Base-by-base conservation (phyloP, 2,113 vertebrate genomes). In the Camelus bactrianus region DNA sequence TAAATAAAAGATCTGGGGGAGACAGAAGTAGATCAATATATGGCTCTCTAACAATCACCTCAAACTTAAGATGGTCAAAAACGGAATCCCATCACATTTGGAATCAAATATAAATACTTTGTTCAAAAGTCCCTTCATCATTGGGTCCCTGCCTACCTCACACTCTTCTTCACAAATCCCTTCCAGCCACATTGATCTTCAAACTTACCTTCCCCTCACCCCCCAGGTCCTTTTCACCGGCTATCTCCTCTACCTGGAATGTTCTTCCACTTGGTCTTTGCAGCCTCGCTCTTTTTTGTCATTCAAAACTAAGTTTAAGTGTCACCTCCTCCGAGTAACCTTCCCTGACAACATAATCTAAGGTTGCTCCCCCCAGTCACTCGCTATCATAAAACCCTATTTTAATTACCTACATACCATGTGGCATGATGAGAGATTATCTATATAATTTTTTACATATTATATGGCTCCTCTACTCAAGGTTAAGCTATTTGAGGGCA, bases 91-190 rank as follows among this genome's bases (percentile, higher is more conserved):
- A 86, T 65, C 24, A 62, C 28, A 95, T 87, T 79, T 60, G 73
- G 52, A 96, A 86, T 90, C 15, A 95, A 94, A 79, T 80, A 67
- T 42, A 88, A 96, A 85, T 70, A 19, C 42, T 86, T 81, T 35
- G 2, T 58, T 94, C 95, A 80, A 76, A 80, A 48, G 56, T 80
- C 7, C 32, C 48, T 88, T 76, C 24, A 81, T 72, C 19, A 60
- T 95, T n/a, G 91, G 48, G 50, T 10, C 81, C 14, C 28, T 42
- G 8, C 35, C 54, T 73, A 32, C 65, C 16, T 86, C 12, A 5
- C n/a, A 22, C 4, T 88, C 6, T 77, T 88, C 58, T 82, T 32
- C n/a, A 79, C 22, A 86, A 52, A 46, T 88, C 46, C 70, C 1
- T n/a, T 69, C 64, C 87, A 35, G 24, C 48, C 19, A 83, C 35